Percentiles rank a stretch among this genome's conserved stretches.
Conservation (phyloP, 2,797 vertebrate species). For the Chlorospingus semifuscus region DNA sequence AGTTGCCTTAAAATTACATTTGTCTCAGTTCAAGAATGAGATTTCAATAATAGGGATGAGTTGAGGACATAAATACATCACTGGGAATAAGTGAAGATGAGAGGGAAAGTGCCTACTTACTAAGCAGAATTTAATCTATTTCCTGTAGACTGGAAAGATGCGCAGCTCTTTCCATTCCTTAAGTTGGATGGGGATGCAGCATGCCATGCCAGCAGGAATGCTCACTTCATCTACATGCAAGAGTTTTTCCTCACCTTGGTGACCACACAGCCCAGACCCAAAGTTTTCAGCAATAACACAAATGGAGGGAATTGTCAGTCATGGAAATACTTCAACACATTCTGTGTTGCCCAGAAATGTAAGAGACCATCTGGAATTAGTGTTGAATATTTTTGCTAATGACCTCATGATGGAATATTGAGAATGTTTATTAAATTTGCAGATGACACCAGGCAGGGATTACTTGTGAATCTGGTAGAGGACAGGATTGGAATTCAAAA, state of each 20-base stretch:
- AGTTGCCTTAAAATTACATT: not conserved
- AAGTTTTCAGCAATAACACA: constrained; percentile 25
- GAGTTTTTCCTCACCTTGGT: constrained; percentile 34
- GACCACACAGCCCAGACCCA: constrained; percentile 24
- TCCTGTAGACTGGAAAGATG: not conserved
- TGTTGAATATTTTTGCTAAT: constrained; percentile 62
- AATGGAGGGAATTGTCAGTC: constrained; percentile 52
- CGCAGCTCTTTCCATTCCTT: not conserved
- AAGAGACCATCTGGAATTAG: constrained; percentile 68
- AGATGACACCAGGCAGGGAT: constrained; percentile 50
- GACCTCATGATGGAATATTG: constrained; percentile 51
- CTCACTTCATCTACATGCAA: constrained; percentile 65
- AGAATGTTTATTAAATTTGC: constrained; percentile 60
- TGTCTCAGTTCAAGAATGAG: not conserved
- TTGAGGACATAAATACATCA: not conserved
- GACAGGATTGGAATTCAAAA: constrained; percentile 57
- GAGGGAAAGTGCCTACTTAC: not conserved
- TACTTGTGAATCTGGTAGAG: constrained; percentile 29
- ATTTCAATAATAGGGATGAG: not conserved
- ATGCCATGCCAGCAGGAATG: constrained; percentile 33
- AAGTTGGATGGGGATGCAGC: not conserved
- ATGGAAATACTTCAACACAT: constrained; percentile 57
- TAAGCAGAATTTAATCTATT: not conserved
- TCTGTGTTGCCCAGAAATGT: constrained; percentile 60
- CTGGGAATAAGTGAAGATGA: not conserved